phyloP scores from a whole-genome alignment of 2,888 invertebrate species.

The Stomorhina lunata region DNA sequence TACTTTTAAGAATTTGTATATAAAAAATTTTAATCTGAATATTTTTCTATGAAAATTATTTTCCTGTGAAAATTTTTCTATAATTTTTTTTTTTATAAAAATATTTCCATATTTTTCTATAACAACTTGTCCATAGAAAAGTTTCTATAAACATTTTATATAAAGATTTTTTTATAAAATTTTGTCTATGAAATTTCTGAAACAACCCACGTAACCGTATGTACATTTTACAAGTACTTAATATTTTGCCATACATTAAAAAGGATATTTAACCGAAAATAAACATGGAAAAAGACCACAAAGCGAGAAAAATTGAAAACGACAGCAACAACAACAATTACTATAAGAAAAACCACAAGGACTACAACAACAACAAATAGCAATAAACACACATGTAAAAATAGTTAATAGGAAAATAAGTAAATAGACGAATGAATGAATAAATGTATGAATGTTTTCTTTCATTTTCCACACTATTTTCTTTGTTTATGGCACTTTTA shows the following conservation, averaged over 20 bases:
- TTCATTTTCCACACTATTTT: constrained; percentile 18
- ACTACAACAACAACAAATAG: not conserved
- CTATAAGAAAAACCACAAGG: not conserved
- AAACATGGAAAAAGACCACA: constrained; percentile 48
- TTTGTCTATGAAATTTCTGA: not conserved
- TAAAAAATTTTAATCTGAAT: too few relatives aligned
- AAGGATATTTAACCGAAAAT: constrained; percentile 63
- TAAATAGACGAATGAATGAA: too few relatives aligned
- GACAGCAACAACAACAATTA: constrained; percentile 4
- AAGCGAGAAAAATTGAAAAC: constrained; percentile 25
- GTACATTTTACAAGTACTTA: not conserved
- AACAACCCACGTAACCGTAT: constrained; percentile 11
- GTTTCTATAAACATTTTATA: too few relatives aligned
- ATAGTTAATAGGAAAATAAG: constrained; percentile 57
- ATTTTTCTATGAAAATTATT: too few relatives aligned
- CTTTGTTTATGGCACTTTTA: constrained; percentile 36
- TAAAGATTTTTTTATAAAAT: too few relatives aligned
- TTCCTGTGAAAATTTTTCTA: too few relatives aligned
- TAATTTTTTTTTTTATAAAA: too few relatives aligned
- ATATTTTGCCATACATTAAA: constrained; percentile 49
- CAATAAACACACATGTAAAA: constrained; percentile 54
- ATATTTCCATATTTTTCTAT: too few relatives aligned
- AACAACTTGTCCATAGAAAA: too few relatives aligned
- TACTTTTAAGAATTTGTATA: too few relatives aligned
- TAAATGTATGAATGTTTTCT: too few relatives aligned